These are phyloP conservation scores for Pristionchus fissidentatus DNA, from an alignment of 2,888 invertebrate genomes.

Conservation along the genomic window DNA sequence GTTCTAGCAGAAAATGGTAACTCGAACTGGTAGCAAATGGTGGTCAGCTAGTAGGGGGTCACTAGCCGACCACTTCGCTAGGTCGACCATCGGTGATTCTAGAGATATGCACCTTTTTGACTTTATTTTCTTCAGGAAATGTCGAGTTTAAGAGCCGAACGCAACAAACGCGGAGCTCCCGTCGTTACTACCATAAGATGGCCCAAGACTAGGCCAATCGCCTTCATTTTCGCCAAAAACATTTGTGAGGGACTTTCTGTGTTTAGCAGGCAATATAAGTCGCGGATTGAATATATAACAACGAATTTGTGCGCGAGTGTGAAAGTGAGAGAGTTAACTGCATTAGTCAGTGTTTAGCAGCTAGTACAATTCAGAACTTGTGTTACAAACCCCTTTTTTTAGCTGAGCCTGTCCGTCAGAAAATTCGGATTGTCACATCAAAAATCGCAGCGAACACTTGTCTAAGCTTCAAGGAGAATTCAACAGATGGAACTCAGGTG, in stretches of 20 bases:
- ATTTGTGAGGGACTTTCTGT: not conserved
- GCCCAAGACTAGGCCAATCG: constrained; percentile 32
- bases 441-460: constrained; percentile 33
- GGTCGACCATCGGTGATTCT: no score
- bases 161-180: constrained; percentile 30
- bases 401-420: not conserved
- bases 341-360: no score
- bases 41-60: not conserved
- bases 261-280: not conserved
- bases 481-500: not conserved
- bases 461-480: constrained; percentile 19
- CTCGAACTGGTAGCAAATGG: no score
- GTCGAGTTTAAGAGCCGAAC: not conserved
- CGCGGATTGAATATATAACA: no score
- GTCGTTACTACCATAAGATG: not conserved
- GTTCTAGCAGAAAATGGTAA: no score
- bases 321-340: no score
- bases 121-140: no score
- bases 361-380: no score
- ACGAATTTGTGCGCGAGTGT: no score
- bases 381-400: not conserved
- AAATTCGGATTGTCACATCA: not conserved
- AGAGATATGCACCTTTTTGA: no score
- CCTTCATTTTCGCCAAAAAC: not conserved
- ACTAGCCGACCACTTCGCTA: no score